These are phyloP conservation scores for Hylia prasina DNA, from an alignment of 2,113 vertebrate species.

Conservation along the genomic window DNA sequence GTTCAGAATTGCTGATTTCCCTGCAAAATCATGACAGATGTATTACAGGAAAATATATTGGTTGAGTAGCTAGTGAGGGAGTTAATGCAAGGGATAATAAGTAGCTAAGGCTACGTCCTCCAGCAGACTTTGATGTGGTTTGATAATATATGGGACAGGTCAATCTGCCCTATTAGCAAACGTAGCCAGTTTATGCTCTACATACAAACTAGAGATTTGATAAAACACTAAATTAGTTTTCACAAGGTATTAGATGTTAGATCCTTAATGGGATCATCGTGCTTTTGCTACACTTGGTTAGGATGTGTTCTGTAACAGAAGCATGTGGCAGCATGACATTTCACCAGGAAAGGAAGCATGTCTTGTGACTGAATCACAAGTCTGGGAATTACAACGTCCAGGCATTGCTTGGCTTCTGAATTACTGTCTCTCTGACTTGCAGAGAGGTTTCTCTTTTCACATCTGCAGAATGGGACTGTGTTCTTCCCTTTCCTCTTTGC, in stretches of 20 bases:
- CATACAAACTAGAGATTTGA: slow-evolving; percentile 69
- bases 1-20: slow-evolving; percentile 7
- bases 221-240: slow-evolving; percentile 55
- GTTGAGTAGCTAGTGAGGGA: neutral
- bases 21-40: neutral
- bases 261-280: slow-evolving; percentile 54
- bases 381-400: neutral
- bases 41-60: slow-evolving; percentile 9
- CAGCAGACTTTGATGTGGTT: slow-evolving; percentile 12
- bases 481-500: neutral
- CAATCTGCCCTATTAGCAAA: slow-evolving; percentile 37
- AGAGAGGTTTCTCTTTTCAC: neutral
- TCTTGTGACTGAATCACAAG: slow-evolving; percentile 47
- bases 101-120: neutral
- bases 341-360: slow-evolving; percentile 9
- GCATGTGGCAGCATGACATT: slow-evolving; percentile 18
- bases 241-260: slow-evolving; percentile 26
- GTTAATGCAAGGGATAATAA: slow-evolving; percentile 45
- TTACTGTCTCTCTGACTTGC: neutral
- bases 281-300: slow-evolving; percentile 48
- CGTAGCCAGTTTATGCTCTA: slow-evolving; percentile 44
- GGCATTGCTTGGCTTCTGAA: neutral
- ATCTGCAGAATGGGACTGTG: neutral
- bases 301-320: slow-evolving; percentile 1
- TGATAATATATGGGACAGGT: slow-evolving; percentile 10